A percentile compares a stretch with the other conserved stretches of the same genome.
phyloP scores from a whole-genome alignment of 92 coral and sea anemone species.

The Siderastrea radians region DNA sequence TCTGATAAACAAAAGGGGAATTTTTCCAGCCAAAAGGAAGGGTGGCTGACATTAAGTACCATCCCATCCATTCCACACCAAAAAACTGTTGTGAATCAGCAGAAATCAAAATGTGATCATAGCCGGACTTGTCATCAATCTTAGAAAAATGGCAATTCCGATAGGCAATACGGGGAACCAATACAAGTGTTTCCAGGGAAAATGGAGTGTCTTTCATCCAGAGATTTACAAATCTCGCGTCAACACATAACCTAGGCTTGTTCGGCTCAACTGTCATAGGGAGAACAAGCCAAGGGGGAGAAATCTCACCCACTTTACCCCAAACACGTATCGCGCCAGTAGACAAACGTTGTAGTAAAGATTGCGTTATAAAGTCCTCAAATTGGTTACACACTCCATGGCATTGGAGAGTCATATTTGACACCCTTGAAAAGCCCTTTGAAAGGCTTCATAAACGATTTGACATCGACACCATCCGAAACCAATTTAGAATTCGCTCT shows the following conservation, averaged over 20 bases:
- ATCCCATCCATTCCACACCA: no score
- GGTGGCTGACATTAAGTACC: no score
- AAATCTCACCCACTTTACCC: constrained; percentile 29
- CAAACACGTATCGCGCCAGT: constrained; percentile 42
- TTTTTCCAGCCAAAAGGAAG: not conserved
- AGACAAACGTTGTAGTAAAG: not conserved
- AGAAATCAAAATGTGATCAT: no score
- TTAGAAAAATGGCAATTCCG: no score
- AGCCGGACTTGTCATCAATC: not conserved
- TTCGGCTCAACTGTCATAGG: constrained; percentile 45
- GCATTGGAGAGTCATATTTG: constrained; percentile 17
- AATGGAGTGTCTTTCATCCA: constrained; percentile 55
- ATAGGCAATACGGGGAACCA: constrained; percentile 9
- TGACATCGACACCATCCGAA: no score
- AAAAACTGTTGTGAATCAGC: no score
- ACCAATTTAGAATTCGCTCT: not conserved
- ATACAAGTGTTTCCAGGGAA: constrained; percentile 18
- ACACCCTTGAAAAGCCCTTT: constrained; percentile 19
- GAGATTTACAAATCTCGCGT: not conserved
- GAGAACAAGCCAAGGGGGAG: constrained; percentile 41
- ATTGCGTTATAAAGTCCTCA: not conserved
- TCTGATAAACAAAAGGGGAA: constrained; percentile 24
- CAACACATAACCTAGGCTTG: constrained; percentile 28
- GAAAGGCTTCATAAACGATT: not conserved
- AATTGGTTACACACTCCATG: constrained; percentile 8